Evolutionary conservation across 1,140 invertebrate genomes (phyloP).

Genomic region (Meloidogyne exigua): DNA sequence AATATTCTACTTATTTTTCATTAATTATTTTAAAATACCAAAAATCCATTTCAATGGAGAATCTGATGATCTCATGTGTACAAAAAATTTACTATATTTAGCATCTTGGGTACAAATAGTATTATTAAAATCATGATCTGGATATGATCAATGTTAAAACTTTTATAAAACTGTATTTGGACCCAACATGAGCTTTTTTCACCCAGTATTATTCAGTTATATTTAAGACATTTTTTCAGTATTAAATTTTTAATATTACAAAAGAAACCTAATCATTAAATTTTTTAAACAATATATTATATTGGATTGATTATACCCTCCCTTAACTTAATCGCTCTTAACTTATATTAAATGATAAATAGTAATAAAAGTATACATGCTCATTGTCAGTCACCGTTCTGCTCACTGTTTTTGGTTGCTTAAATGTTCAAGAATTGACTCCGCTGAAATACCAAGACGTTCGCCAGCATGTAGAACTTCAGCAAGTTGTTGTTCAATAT

Average conservation of each 20-base stretch:
- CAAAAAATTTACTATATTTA: background rate
- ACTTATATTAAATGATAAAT: too few species aligned
- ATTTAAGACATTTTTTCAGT: too few species aligned
- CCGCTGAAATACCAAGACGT: constrained; percentile 39
- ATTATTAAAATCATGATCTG: background rate
- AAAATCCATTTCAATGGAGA: constrained; percentile 19
- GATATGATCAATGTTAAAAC: too few species aligned
- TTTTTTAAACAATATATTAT: too few species aligned
- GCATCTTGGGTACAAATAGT: background rate
- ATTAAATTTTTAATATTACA: too few species aligned
- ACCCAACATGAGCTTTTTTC: background rate
- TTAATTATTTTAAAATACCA: background rate
- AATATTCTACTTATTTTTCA: too few species aligned
- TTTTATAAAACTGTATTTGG: background rate
- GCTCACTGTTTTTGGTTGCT: constrained; percentile 36
- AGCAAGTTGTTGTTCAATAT: constrained; percentile 44
- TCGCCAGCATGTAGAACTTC: constrained; percentile 45
- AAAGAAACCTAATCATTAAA: too few species aligned
- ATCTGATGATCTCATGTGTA: constrained; percentile 32
- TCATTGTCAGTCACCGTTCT: background rate
- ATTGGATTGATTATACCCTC: too few species aligned
- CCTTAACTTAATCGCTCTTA: too few species aligned
- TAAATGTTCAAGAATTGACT: constrained; percentile 44
- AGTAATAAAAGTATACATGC: background rate
- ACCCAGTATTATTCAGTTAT: background rate